Conservation (phyloP, 2,113 vertebrate genomes). For the Nestor notabilis region DNA sequence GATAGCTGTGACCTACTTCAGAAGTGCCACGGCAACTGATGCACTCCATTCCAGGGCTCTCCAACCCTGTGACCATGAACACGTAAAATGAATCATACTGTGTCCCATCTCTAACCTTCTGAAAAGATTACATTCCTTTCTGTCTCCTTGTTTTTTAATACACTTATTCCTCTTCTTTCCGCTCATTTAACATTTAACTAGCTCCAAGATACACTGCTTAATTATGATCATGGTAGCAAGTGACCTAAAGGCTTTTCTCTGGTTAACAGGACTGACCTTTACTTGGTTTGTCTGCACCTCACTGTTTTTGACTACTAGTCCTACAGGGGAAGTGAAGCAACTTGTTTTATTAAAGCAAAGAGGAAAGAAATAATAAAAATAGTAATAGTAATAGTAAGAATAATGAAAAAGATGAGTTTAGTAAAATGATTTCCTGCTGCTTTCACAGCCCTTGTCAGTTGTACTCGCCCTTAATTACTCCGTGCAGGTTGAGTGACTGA, state of each 20-base stretch:
- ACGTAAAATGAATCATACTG: not conserved
- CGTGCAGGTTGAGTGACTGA: not conserved
- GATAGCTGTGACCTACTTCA: not conserved
- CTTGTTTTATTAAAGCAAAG: not conserved
- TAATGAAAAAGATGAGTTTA: not conserved
- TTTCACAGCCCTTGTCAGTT: not conserved
- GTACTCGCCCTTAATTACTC: not conserved
- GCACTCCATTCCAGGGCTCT: not conserved
- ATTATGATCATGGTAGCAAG: not conserved
- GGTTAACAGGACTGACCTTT: slow-evolving; percentile 51
- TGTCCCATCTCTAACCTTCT: not conserved
- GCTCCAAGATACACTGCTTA: not conserved
- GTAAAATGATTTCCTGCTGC: not conserved
- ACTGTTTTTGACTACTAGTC: not conserved
- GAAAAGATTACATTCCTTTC: not conserved
- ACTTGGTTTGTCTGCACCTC: not conserved
- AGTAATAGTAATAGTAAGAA: not conserved
- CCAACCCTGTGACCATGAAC: not conserved
- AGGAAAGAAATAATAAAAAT: not conserved
- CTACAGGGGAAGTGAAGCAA: not conserved
- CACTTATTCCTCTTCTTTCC: not conserved
- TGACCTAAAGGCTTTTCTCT: slow-evolving; percentile 23
- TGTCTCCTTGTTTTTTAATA: slow-evolving; percentile 1
- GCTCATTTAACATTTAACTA: slow-evolving; percentile 44
- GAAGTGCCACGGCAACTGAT: not conserved